phyloP scores from a whole-genome alignment of 2,113 vertebrate species.

The Heliornis fulica region DNA sequence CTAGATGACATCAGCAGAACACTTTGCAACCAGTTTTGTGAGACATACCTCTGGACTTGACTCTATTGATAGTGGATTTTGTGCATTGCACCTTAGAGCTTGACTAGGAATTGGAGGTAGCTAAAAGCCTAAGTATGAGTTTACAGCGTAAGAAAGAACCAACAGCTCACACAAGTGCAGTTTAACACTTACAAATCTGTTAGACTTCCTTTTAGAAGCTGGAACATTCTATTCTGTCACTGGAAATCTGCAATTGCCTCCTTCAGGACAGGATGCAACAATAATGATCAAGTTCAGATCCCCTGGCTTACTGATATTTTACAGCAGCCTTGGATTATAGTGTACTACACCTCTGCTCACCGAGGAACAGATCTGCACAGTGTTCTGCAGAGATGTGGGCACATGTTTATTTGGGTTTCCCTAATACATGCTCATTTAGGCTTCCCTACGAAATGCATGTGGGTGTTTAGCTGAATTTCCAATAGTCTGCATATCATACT shows the following conservation, averaged over 20 bases:
- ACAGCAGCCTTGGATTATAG: neutral
- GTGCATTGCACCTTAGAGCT: neutral
- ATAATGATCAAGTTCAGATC: neutral
- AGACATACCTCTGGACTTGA: neutral
- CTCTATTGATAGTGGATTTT: neutral
- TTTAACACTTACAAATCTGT: neutral
- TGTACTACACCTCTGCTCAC: neutral
- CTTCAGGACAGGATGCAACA: neutral
- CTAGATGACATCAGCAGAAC: neutral
- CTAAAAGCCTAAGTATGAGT: neutral
- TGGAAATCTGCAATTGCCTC: neutral
- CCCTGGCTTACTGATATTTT: neutral
- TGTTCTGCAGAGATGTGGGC: neutral
- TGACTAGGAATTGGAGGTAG: neutral
- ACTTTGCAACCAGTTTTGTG: neutral
- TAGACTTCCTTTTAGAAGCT: neutral
- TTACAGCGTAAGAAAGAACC: neutral
- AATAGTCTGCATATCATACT: neutral
- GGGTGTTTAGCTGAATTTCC: neutral
- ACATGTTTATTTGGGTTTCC: neutral
- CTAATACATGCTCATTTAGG: fast-evolving
- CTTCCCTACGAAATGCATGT: neutral
- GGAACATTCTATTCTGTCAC: neutral
- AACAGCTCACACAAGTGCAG: neutral
- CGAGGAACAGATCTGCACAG: neutral